Evolutionary conservation across 2,888 invertebrate species (phyloP), one percentile per base, ranked within the genome.

Genomic region (Tetanocera ferruginea): DNA sequence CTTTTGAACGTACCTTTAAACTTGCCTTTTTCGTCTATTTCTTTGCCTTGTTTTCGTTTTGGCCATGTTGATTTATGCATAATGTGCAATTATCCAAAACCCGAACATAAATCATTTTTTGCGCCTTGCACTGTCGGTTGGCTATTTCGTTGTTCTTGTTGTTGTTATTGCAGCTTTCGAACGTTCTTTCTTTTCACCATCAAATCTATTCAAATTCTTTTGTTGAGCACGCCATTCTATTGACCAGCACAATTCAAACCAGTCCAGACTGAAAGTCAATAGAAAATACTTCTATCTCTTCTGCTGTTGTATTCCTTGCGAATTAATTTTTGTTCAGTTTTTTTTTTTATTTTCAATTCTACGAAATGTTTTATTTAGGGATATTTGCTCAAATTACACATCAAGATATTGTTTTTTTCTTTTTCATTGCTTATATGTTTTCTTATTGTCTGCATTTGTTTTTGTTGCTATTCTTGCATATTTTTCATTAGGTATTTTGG

Each of bases 71-170:
- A 82, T 82, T 82, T 82, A 82, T 81, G 79, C 79, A 80, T 77
- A 80, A 78, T 80, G 78, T 79, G 79, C 81, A 81, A 82, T 81
- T 81, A 81, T 82, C 79, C 79, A 78, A 79, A 77, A 75, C 80
- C 78, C 76, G 78, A 78, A 77, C 80, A 83, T 82, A 79, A 83
- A 83, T 83, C 82, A 83, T 81, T 79, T 79, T 72, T 43, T 37
- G 49, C 19, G 43, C 31, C 14, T 43, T 73, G 28, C 62, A 28
- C 49, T 62, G n/a, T 55, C 19, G 55, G 57, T 8, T 23, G 23
- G 9, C 43, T n/a, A 28, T 60, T 60, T 60, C 17, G 43, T 31
- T 28, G 14, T 19, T 55, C 19, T 9, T 23, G 55, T 23, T 55
- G 19, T 9, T 55, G 60, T 60, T 60, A 2, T 60, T 28, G 60